phyloP scores from a whole-genome alignment of 2,888 invertebrate species.

The Pantelozetes paolii region DNA sequence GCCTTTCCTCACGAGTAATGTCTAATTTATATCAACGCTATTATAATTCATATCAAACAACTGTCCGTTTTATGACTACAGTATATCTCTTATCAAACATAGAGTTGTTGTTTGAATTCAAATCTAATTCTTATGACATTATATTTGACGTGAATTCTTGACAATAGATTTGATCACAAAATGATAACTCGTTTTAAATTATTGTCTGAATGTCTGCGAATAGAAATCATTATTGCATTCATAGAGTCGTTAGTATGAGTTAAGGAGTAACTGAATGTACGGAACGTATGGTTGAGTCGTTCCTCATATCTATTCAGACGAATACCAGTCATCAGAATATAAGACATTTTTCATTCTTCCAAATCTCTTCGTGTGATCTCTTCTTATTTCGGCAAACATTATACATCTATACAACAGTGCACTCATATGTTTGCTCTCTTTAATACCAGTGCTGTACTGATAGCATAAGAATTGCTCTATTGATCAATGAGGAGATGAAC shows the following conservation, averaged over 20 bases:
- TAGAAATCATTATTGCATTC: neutral
- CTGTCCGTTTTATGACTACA: constrained; percentile 4
- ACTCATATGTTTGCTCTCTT: constrained; percentile 14
- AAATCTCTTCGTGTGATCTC: constrained; percentile 10
- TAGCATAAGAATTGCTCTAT: constrained; percentile 25
- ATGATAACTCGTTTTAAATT: constrained; percentile 1
- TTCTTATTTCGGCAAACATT: constrained; percentile 23
- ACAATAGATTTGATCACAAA: constrained; percentile 11
- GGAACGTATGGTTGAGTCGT: neutral
- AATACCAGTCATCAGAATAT: neutral
- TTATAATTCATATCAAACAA: neutral
- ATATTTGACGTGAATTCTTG: neutral
- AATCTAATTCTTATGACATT: neutral
- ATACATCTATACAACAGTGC: neutral
- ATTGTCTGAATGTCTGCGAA: neutral
- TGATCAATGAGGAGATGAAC: constrained; percentile 17
- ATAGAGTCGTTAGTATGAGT: neutral
- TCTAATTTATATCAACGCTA: neutral
- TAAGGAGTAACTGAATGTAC: neutral
- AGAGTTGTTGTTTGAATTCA: neutral
- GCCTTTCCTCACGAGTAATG: constrained; percentile 1
- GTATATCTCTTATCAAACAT: neutral
- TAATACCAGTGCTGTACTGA: constrained; percentile 21
- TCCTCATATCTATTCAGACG: neutral
- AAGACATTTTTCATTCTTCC: neutral